A percentile compares a stretch with the other conserved stretches of the same genome.
These are phyloP conservation scores for Australoheros facetus DNA, from an alignment of 2,797 vertebrate species.

Conservation along the genomic window DNA sequence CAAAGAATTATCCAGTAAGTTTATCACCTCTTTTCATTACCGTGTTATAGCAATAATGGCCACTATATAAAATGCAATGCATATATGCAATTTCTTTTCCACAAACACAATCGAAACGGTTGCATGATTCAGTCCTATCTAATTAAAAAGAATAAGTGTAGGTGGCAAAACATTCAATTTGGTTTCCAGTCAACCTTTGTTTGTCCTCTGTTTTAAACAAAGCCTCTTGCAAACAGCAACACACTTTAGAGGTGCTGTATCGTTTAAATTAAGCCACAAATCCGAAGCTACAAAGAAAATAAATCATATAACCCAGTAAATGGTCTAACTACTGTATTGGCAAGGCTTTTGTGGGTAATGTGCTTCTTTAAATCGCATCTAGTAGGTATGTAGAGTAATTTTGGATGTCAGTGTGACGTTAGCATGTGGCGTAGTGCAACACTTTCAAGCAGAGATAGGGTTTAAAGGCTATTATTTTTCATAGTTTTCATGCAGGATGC, in stretches of 20 bases:
- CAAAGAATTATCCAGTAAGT: neutral
- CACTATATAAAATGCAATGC: neutral
- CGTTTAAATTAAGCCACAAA: conserved; percentile 23
- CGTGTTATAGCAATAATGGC: neutral
- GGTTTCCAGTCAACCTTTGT: conserved; percentile 18
- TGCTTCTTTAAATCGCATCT: conserved; percentile 9
- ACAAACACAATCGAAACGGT: conserved; percentile 17
- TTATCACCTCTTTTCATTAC: neutral
- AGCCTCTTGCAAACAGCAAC: conserved; percentile 1
- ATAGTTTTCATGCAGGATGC: neutral
- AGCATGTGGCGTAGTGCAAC: neutral
- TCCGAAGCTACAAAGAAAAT: conserved; percentile 5
- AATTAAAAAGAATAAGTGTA: conserved; percentile 42
- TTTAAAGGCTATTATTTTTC: neutral
- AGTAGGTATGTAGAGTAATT: neutral
- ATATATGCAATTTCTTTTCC: conserved; percentile 1
- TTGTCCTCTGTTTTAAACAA: conserved; percentile 21
- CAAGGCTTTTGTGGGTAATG: neutral
- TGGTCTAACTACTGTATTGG: neutral
- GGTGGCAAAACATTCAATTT: conserved; percentile 27
- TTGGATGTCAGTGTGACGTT: neutral
- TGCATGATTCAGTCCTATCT: neutral
- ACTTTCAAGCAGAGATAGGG: neutral
- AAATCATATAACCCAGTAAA: neutral
- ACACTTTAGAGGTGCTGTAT: neutral